Evolutionary conservation across 2,113 vertebrate species (phyloP), one percentile per base, ranked within the genome.

Genomic region (Halcyon malimbica): DNA sequence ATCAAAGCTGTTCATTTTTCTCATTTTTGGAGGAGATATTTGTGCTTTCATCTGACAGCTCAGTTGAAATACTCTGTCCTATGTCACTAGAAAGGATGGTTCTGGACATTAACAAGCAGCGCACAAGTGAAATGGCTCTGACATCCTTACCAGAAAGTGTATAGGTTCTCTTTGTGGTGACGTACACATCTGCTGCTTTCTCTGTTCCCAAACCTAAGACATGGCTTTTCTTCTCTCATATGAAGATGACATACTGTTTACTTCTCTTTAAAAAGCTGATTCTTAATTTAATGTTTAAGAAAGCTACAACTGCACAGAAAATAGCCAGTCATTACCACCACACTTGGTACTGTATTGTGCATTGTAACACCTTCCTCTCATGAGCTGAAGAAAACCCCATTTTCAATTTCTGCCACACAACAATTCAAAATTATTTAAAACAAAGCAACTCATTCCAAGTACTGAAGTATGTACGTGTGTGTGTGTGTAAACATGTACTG

Each of bases 1-100:
- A 31, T 83, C 91, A 93, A 91, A 93, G 11, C 42, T 87, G 70
- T 87, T 35, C 48, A 26, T 44, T 68, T 79, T 84, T 83, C 53
- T 68, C 53, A 71, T 82, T 95, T 91, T 92, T 78, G 60, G 64
- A 91, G 86, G 56, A 81, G 29, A 51, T 68, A 95, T 87, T 71
- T 87, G 29, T 56, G 29, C 57, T 89, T 78, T 89, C 75, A 42
- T 78, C 35, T 81, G 84, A 75, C 63, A 92, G 80, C 26, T 74
- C 48, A 28, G 37, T 6, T 59, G 76, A 88, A 73, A 62, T 48
- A 68, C 21, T 68, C 65, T 89, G 31, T 80, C 78, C 67, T 37
- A 8, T 82, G n/a, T 17, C 54, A 84, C 48, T 37, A 53, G 68
- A 94, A 78, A 59, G 35, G 7, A 67, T 51, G 26, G 23, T 39